These are phyloP conservation scores for Poecilus cupreus DNA, from an alignment of 2,888 invertebrate genomes.

Conservation along the genomic window DNA sequence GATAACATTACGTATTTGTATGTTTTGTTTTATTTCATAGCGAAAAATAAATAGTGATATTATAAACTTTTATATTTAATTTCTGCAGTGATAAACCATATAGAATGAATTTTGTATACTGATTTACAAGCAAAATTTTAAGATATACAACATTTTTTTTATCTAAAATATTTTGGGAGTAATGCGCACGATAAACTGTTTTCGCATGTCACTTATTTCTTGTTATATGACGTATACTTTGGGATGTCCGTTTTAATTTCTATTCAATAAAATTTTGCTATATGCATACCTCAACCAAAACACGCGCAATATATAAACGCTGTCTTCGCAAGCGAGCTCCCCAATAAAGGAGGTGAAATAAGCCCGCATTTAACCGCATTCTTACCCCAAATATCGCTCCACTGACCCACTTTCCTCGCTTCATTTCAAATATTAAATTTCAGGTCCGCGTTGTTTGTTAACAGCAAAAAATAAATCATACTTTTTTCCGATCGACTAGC, in stretches of 20 bases:
- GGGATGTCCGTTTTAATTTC: too few relatives aligned
- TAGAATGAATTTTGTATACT: too few relatives aligned
- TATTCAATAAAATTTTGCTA: slow-evolving; percentile 1
- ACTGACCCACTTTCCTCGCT: not conserved
- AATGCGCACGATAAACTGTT: not conserved
- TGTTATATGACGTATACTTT: not conserved
- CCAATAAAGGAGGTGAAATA: slow-evolving; percentile 1
- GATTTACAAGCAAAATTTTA: too few relatives aligned
- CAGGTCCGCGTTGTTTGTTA: not conserved
- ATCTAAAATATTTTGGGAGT: not conserved
- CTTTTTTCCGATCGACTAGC: not conserved
- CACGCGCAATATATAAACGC: slow-evolving; percentile 11
- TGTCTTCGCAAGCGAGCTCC: not conserved
- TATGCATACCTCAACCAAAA: too few relatives aligned
- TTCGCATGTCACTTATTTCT: not conserved
- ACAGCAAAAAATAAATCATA: slow-evolving; percentile 18
- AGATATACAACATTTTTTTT: too few relatives aligned
- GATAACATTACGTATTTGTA: not conserved
- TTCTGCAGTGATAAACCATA: too few relatives aligned
- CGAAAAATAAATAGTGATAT: too few relatives aligned
- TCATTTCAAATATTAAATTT: slow-evolving; percentile 44
- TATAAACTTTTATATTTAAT: too few relatives aligned
- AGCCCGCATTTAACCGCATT: slow-evolving; percentile 22
- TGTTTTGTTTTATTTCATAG: not conserved
- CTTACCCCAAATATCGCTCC: slow-evolving; percentile 30